phyloP scores from a whole-genome alignment of 1,140 invertebrate genomes.

The Caenorhabditis inopinata region DNA sequence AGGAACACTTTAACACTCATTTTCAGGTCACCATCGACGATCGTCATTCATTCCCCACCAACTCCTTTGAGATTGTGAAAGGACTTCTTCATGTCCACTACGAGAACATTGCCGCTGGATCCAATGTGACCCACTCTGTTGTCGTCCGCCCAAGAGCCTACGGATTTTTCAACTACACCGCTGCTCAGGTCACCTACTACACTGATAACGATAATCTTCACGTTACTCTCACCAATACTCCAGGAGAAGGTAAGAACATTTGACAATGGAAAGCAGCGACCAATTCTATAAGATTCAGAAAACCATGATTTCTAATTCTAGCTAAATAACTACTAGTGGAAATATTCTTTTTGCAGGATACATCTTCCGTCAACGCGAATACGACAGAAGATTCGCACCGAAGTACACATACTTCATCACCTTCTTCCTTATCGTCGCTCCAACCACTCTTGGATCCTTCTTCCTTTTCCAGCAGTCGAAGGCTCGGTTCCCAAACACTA shows the following conservation, averaged over 20 bases:
- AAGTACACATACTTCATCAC: conserved; percentile 93
- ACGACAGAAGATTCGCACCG: conserved; percentile 94
- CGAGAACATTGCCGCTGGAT: conserved; percentile 68
- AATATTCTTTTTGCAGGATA: conserved; percentile 64
- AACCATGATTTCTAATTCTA: too few relatives aligned
- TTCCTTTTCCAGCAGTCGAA: conserved; percentile 19
- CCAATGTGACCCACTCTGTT: conserved; percentile 89
- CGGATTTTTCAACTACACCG: conserved; percentile 95
- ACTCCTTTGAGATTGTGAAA: conserved; percentile 64
- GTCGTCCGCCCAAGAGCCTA: conserved; percentile 80
- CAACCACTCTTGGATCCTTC: conserved; percentile 41
- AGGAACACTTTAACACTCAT: background rate
- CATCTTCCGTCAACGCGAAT: conserved; percentile 91
- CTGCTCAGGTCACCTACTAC: conserved; percentile 86
- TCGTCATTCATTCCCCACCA: conserved; percentile 64
- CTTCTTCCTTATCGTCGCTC: conserved; percentile 79
- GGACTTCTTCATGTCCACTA: conserved; percentile 59
- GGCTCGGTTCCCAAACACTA: background rate
- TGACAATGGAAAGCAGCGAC: too few relatives aligned
- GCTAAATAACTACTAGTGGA: background rate
- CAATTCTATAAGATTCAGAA: too few relatives aligned
- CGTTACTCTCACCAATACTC: conserved; percentile 85
- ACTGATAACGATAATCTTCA: conserved; percentile 70
- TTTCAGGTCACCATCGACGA: conserved; percentile 64
- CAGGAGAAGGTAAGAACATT: conserved; percentile 79